Conservation (phyloP, 2,113 vertebrate species). For the Nycticryphes semicollaris region DNA sequence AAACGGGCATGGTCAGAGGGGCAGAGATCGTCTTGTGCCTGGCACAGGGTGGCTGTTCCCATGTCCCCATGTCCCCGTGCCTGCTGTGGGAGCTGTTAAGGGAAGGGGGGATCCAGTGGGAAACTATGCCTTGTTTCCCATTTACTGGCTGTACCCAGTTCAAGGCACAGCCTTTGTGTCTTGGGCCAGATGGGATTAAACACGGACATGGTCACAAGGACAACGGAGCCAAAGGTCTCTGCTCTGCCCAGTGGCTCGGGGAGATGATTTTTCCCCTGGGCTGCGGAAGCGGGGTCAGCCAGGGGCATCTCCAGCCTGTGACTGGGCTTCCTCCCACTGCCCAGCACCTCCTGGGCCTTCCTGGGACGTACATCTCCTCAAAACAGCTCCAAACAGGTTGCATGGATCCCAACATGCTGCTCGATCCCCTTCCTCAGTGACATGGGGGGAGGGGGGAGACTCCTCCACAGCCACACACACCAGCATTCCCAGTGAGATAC, state of each 20-base stretch:
- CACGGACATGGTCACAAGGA: accelerated
- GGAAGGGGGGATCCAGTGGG: background rate
- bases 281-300: background rate
- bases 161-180: background rate
- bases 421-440: accelerated
- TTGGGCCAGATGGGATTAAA: background rate
- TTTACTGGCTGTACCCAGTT: background rate
- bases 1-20: background rate
- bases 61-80: accelerated
- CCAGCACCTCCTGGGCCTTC: background rate
- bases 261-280: background rate
- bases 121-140: background rate
- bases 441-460: background rate
- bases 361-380: accelerated
- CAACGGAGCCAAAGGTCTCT: background rate
- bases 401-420: accelerated
- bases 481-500: accelerated
- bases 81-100: background rate
- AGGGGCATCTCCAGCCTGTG: background rate
- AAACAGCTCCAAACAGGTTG: background rate
- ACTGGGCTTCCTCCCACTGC: background rate
- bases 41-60: background rate
- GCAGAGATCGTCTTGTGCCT: background rate
- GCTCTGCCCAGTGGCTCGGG: background rate
- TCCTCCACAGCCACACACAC: background rate